phyloP scores from a whole-genome alignment of 1,140 invertebrate species.

The Sminthurinus signatus region DNA sequence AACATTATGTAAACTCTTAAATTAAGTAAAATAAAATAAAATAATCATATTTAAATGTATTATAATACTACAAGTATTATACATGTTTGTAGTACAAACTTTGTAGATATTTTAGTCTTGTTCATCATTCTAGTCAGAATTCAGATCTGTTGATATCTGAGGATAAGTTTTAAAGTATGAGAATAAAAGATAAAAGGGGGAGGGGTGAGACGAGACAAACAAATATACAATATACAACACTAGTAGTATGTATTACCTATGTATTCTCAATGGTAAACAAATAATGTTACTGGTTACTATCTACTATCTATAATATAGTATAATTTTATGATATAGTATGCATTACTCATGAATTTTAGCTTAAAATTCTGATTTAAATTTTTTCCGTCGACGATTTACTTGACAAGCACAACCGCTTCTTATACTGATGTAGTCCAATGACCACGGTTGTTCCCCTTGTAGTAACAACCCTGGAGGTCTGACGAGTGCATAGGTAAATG shows the following conservation, averaged over 20 bases:
- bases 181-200: not conserved
- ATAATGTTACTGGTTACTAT: not conserved
- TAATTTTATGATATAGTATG: not conserved
- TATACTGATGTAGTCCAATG: conserved; percentile 71
- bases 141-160: no score
- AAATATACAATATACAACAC: not conserved
- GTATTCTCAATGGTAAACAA: not conserved
- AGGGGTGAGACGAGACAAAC: not conserved
- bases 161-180: not conserved
- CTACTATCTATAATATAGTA: not conserved
- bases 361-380: not conserved
- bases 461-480: conserved; percentile 40
- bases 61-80: no score
- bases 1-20: no score
- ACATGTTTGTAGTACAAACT: no score
- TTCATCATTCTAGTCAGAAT: no score
- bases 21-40: no score
- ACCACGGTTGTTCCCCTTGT: conserved; percentile 50
- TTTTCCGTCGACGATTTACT: conserved; percentile 44
- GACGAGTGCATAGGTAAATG: conserved; percentile 74
- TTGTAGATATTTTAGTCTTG: no score
- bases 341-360: not conserved
- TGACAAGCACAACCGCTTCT: conserved; percentile 76
- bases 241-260: not conserved
- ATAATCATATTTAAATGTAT: no score